Conservation (phyloP, 2,113 vertebrate species). For the Cromileptes altivelis region DNA sequence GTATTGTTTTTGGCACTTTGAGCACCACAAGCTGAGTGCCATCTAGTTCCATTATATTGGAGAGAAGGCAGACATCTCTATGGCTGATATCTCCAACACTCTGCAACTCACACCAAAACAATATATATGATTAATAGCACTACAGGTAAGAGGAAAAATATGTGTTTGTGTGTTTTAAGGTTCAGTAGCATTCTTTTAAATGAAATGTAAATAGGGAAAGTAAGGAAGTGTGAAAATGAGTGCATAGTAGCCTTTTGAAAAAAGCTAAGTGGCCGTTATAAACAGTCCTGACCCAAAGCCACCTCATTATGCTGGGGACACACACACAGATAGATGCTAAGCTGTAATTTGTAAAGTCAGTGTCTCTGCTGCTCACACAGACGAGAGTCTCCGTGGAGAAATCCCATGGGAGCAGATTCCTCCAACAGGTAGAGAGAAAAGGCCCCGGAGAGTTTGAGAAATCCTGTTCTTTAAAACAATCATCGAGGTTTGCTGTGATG, state of each 20-base stretch:
- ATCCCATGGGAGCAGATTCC: slow-evolving; percentile 91
- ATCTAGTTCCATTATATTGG: too few relatives aligned
- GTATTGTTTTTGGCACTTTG: too few relatives aligned
- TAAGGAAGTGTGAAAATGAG: background rate
- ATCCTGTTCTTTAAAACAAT: slow-evolving; percentile 58
- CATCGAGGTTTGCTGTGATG: slow-evolving; percentile 76
- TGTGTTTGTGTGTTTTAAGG: too few relatives aligned
- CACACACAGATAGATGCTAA: background rate
- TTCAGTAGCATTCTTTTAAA: too few relatives aligned
- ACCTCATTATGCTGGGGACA: background rate
- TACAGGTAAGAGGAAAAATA: too few relatives aligned
- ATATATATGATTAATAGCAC: too few relatives aligned
- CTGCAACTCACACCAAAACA: too few relatives aligned
- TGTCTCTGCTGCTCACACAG: slow-evolving; percentile 92
- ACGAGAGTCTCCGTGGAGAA: slow-evolving; percentile 94
- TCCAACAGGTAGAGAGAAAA: slow-evolving; percentile 89
- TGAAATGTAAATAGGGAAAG: too few relatives aligned
- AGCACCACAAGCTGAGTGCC: too few relatives aligned
- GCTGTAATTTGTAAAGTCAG: slow-evolving; percentile 76
- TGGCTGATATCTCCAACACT: too few relatives aligned
- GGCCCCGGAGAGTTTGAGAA: slow-evolving; percentile 85
- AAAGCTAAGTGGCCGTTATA: background rate
- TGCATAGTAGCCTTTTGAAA: background rate
- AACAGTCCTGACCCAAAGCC: background rate
- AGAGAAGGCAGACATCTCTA: too few relatives aligned